Evolutionary conservation across 1,140 invertebrate species (phyloP).

Genomic region (Radopholus similis): DNA sequence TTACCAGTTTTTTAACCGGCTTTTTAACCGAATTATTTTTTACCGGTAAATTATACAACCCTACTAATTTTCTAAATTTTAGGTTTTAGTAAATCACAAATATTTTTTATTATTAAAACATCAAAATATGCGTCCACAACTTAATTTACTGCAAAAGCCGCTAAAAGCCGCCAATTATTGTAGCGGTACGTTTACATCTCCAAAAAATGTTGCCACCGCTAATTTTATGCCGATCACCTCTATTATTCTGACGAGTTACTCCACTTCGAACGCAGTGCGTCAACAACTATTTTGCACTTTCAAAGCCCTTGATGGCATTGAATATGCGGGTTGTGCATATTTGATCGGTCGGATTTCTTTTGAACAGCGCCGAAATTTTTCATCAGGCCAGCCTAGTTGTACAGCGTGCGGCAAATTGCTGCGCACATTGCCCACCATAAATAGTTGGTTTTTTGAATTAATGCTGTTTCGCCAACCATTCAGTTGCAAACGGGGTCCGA

Average conservation of each 20-base stretch:
- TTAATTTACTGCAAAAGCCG: slow-evolving; percentile 5
- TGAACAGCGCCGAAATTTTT: not conserved
- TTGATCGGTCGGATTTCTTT: not conserved
- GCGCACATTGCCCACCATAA: slow-evolving; percentile 21
- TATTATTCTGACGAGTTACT: no score
- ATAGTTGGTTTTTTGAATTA: slow-evolving; percentile 18
- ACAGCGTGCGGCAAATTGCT: slow-evolving; percentile 23
- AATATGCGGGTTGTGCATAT: not conserved
- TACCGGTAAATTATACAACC: no score
- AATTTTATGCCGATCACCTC: not conserved
- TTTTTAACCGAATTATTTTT: no score
- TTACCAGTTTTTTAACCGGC: no score
- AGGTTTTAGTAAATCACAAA: not conserved
- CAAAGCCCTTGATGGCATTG: slow-evolving; percentile 10
- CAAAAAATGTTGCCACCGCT: not conserved
- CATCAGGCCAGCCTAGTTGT: not conserved
- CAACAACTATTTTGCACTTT: no score
- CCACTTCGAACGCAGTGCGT: no score
- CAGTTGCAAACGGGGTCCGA: slow-evolving; percentile 20
- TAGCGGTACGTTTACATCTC: not conserved
- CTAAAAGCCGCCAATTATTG: not conserved
- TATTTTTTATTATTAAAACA: not conserved
- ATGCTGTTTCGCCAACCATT: not conserved
- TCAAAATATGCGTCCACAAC: not conserved
- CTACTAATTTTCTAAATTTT: not conserved